phyloP scores from a whole-genome alignment of 2,797 vertebrate species.

The Sebastes minor region DNA sequence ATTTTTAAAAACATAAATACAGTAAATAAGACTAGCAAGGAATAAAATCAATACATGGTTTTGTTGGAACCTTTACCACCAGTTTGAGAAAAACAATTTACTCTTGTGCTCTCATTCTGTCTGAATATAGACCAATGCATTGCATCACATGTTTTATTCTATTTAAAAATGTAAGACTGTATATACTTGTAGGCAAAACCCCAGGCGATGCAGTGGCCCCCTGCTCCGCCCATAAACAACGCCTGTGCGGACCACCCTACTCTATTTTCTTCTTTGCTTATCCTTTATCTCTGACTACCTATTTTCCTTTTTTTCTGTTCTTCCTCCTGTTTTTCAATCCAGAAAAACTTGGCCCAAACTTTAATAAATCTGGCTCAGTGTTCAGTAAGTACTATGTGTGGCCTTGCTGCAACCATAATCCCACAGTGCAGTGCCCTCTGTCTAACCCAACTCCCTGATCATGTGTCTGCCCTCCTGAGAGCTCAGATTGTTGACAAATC shows the following conservation, averaged over 20 bases:
- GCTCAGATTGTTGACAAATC: slow-evolving; percentile 27
- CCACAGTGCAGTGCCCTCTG: slow-evolving; percentile 70
- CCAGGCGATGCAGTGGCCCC: background rate
- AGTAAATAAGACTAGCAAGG: background rate
- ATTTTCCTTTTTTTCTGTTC: slow-evolving; percentile 66
- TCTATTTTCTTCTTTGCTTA: slow-evolving; percentile 45
- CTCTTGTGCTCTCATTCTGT: background rate
- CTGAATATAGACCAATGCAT: background rate
- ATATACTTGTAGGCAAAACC: background rate
- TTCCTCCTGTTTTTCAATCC: slow-evolving; percentile 79
- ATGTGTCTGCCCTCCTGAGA: slow-evolving; percentile 59
- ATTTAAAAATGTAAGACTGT: slow-evolving; percentile 2
- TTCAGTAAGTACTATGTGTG: slow-evolving; percentile 88
- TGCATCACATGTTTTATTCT: background rate
- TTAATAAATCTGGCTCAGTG: slow-evolving; percentile 85
- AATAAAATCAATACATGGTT: background rate
- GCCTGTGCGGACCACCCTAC: slow-evolving; percentile 10
- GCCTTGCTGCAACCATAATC: slow-evolving; percentile 75
- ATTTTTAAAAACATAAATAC: background rate
- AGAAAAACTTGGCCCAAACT: slow-evolving; percentile 86
- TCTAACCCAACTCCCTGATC: slow-evolving; percentile 68
- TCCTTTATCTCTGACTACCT: slow-evolving; percentile 59
- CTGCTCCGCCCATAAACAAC: background rate
- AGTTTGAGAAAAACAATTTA: background rate
- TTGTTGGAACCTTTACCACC: background rate